phyloP scores from a whole-genome alignment of 2,888 invertebrate species.

The Nomada ruficornis region DNA sequence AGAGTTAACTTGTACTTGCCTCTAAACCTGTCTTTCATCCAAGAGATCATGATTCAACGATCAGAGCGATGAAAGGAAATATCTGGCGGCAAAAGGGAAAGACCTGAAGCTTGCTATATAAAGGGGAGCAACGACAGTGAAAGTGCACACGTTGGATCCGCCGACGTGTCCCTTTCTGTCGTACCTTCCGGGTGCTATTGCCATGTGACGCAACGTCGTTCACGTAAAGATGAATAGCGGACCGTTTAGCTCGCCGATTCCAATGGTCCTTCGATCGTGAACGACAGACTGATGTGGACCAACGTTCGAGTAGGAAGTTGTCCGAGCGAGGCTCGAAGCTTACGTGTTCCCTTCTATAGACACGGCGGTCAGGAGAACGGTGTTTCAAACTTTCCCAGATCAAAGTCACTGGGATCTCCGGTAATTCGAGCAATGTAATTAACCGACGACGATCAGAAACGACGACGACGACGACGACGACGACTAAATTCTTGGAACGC shows the following conservation, averaged over 20 bases:
- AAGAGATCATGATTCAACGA: conserved; percentile 35
- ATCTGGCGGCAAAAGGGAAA: not conserved
- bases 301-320: conserved; percentile 57
- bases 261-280: conserved; percentile 52
- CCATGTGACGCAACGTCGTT: conserved; percentile 72
- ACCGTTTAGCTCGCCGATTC: conserved; percentile 49
- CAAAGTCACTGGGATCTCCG: conserved; percentile 39
- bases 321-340: conserved; percentile 55
- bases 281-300: conserved; percentile 42
- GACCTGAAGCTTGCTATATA: not conserved
- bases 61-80: conserved; percentile 14
- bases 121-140: conserved; percentile 69
- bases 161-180: conserved; percentile 46
- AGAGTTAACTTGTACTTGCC: too few species aligned
- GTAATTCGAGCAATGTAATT: conserved; percentile 55
- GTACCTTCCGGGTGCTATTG: conserved; percentile 47
- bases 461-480: conserved; percentile 38
- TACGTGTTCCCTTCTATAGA: conserved; percentile 43
- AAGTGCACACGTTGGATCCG: conserved; percentile 69
- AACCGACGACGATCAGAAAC: conserved; percentile 28
- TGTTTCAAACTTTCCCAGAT: conserved; percentile 59
- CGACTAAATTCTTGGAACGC: conserved; percentile 52
- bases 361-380: not conserved
- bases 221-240: conserved; percentile 65
- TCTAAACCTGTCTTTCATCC: conserved; percentile 3